phyloP scores from a whole-genome alignment of 92 coral and sea anemone genomes.

The Palythoa grandis region DNA sequence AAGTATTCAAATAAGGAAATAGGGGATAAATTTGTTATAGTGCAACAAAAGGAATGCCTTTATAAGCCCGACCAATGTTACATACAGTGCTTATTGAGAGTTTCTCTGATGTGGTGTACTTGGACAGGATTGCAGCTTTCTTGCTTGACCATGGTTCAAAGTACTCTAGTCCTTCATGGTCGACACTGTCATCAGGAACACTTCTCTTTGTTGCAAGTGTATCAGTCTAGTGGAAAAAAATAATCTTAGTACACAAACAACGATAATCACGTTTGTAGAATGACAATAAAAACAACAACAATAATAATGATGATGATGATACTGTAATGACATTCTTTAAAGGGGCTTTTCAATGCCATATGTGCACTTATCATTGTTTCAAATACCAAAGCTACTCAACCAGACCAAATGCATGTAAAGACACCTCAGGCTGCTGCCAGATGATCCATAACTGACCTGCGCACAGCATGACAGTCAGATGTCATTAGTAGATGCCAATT shows the following conservation, averaged over 20 bases:
- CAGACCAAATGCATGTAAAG: no score
- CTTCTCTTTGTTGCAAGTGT: conserved; percentile 14
- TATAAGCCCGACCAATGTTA: background rate
- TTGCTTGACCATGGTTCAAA: conserved; percentile 96
- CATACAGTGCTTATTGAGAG: conserved; percentile 97
- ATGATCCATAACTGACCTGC: no score
- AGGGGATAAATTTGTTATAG: no score
- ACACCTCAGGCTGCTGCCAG: no score
- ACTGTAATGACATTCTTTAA: no score
- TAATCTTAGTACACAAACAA: background rate
- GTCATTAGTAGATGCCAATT: no score
- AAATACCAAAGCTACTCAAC: background rate
- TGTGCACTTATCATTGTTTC: background rate
- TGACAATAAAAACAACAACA: background rate
- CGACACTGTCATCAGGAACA: background rate
- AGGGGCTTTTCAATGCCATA: no score
- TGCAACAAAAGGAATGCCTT: no score
- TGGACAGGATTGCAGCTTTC: conserved; percentile 80
- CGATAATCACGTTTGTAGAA: no score
- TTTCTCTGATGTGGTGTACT: conserved; percentile 96
- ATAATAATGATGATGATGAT: no score
- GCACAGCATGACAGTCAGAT: no score
- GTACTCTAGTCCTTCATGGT: conserved; percentile 54
- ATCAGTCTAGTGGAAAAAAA: conserved; percentile 1
- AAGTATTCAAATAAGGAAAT: no score